A percentile compares a stretch with the other conserved stretches of the same genome.
Conservation (phyloP, 2,888 invertebrate genomes). For the Ornithoptera alexandrae region DNA sequence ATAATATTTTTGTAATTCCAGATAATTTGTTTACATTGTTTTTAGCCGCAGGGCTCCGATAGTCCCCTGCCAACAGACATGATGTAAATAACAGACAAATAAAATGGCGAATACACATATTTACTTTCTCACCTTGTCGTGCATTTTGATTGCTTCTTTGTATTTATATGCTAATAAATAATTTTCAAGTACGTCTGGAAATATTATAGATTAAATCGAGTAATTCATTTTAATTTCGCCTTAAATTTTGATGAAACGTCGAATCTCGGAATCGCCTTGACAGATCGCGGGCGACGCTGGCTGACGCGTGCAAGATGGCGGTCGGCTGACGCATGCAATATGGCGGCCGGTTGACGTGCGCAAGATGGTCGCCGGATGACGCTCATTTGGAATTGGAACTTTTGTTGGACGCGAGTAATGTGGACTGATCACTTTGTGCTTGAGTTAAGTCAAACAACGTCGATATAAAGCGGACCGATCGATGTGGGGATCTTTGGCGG, state of each 20-base stretch:
- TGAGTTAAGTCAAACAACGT: no score
- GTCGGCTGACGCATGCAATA: conserved; percentile 8
- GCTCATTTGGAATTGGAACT: not conserved
- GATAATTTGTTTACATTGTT: no score
- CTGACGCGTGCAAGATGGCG: conserved; percentile 22
- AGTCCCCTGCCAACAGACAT: no score
- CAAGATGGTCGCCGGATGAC: conserved; percentile 14
- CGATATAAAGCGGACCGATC: no score
- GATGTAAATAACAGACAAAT: no score
- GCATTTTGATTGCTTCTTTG: conserved; percentile 12
- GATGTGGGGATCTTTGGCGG: no score
- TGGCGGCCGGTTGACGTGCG: conserved; percentile 8
- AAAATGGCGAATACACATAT: no score
- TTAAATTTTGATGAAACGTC: conserved; percentile 23
- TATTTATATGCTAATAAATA: conserved; percentile 7
- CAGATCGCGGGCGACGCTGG: conserved; percentile 9
- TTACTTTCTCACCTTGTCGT: conserved; percentile 19
- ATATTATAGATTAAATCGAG: conserved; percentile 3
- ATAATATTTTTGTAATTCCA: no score
- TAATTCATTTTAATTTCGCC: conserved; percentile 1
- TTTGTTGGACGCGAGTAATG: no score
- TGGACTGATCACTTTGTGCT: no score
- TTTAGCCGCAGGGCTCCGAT: no score
- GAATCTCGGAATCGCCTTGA: conserved; percentile 1
- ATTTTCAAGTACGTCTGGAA: conserved; percentile 1